These are phyloP conservation scores for Micromussa lordhowensis DNA, from an alignment of 92 coral and sea anemone genomes.

Conservation along the genomic window DNA sequence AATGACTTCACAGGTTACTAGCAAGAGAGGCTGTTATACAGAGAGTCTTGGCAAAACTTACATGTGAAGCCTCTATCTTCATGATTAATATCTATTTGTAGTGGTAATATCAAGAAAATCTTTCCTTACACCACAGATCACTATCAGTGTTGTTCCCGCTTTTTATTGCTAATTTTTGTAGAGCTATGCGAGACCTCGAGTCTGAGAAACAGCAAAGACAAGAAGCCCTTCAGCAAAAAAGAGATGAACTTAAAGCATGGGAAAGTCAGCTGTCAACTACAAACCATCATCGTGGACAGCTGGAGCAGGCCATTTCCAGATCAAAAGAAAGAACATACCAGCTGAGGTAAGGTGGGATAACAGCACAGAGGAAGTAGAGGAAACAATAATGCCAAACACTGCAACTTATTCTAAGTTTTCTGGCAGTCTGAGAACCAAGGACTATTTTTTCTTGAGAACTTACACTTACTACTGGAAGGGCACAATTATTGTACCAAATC, in stretches of 20 bases:
- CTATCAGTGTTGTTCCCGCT: background rate
- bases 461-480: background rate
- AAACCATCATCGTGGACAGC: constrained; percentile 86
- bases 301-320: constrained; percentile 81
- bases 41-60: too few species aligned
- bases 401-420: too few species aligned
- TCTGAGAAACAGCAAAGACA: constrained; percentile 90
- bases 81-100: too few species aligned
- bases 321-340: constrained; percentile 78
- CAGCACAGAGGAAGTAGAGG: background rate
- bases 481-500: background rate
- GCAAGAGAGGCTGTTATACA: too few species aligned
- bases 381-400: too few species aligned
- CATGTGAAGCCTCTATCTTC: too few species aligned
- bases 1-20: too few species aligned
- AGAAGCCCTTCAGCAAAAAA: constrained; percentile 68
- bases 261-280: constrained; percentile 88
- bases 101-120: too few species aligned
- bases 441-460: too few species aligned
- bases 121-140: background rate
- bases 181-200: constrained; percentile 95
- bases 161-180: background rate
- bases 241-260: constrained; percentile 81
- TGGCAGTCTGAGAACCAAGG: too few species aligned
- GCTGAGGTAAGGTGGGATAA: constrained; percentile 60